These are phyloP conservation scores for Parnassius smintheus DNA, from an alignment of 2,888 invertebrate genomes.

Conservation along the genomic window DNA sequence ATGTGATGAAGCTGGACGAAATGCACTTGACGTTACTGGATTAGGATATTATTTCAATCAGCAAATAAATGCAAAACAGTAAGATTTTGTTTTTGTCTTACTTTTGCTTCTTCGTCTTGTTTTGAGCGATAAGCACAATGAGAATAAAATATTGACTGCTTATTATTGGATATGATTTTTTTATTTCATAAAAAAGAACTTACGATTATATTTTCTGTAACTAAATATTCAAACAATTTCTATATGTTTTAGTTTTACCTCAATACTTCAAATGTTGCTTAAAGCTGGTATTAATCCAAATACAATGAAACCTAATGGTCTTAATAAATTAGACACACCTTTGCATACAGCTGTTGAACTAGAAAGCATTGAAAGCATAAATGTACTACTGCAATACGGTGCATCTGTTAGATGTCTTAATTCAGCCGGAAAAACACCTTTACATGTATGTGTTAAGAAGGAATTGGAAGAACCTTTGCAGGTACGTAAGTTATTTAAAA, in stretches of 20 bases:
- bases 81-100: constrained; percentile 22
- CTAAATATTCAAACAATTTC: no score
- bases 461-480: constrained; percentile 66
- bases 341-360: constrained; percentile 77
- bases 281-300: constrained; percentile 50
- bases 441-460: constrained; percentile 75
- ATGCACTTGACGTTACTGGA: constrained; percentile 76
- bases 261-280: constrained; percentile 53
- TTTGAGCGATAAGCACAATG: no score
- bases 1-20: constrained; percentile 62
- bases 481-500: constrained; percentile 37
- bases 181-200: no score
- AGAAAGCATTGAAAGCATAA: constrained; percentile 63
- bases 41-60: constrained; percentile 55
- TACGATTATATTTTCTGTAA: no score
- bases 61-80: constrained; percentile 43
- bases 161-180: no score
- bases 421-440: constrained; percentile 67
- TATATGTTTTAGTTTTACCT: constrained; percentile 19
- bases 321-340: constrained; percentile 59
- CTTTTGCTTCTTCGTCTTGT: no score
- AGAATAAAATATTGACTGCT: no score
- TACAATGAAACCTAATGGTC: constrained; percentile 44
- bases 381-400: constrained; percentile 62
- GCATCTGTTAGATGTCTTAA: constrained; percentile 65